A percentile compares a stretch with the other conserved stretches of the same genome.
Conservation (phyloP, 2,797 vertebrate species). For the Paedocypris micromegethes region DNA sequence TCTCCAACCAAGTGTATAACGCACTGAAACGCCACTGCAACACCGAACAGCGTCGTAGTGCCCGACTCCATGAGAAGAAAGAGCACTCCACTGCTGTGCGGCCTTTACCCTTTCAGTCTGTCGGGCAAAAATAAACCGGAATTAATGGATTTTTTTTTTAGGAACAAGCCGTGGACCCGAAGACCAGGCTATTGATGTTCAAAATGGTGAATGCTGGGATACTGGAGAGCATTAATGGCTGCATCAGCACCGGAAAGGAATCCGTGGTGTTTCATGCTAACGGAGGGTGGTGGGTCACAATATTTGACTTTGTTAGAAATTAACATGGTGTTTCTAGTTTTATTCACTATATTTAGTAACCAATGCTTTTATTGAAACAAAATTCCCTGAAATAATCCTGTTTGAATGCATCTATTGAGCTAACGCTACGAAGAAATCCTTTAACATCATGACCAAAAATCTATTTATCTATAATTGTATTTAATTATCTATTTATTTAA, state of each 20-base stretch:
- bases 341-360: no score
- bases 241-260: constrained; percentile 95
- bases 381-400: no score
- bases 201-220: constrained; percentile 92
- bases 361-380: no score
- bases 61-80: constrained; percentile 92
- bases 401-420: no score
- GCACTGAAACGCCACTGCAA: constrained; percentile 90
- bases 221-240: constrained; percentile 91
- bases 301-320: no score
- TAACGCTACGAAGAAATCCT: no score
- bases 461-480: no score
- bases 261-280: constrained; percentile 93
- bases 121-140: no score
- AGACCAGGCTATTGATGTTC: constrained; percentile 90
- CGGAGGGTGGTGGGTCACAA: constrained; percentile 79
- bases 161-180: constrained; percentile 96
- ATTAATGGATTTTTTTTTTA: constrained; percentile 45
- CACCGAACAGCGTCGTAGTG: constrained; percentile 87
- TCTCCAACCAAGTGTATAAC: constrained; percentile 96
- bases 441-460: no score
- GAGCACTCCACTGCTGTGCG: constrained; percentile 91
- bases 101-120: no score
- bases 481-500: no score
- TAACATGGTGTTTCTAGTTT: no score